These are phyloP conservation scores for Sebastes iracundus DNA, from an alignment of 2,797 vertebrate genomes.

Conservation along the genomic window DNA sequence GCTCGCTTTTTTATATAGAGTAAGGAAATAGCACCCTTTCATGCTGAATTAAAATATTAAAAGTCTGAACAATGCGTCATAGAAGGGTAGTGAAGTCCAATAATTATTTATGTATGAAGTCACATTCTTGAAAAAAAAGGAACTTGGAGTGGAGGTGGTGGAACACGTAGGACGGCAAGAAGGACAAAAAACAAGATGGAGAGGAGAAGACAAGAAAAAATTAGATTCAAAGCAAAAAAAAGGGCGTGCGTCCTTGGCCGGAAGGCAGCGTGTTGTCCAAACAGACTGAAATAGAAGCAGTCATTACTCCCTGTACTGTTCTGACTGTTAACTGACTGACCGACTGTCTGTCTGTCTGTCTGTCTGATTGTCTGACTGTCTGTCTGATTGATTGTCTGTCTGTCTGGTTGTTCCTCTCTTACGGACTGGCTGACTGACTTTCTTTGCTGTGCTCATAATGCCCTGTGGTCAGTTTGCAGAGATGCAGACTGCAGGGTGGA, in stretches of 20 bases:
- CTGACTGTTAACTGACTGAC: neutral
- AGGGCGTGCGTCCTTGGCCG: constrained; percentile 30
- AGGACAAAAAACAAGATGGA: neutral
- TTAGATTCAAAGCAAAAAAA: neutral
- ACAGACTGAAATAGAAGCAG: constrained; percentile 67
- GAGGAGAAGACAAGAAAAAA: neutral
- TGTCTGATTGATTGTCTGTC: neutral
- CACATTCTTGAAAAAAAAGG: neutral
- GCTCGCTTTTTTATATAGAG: neutral
- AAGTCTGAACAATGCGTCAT: neutral
- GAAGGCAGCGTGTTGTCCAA: constrained; percentile 44
- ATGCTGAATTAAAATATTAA: neutral
- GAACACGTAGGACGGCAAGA: neutral
- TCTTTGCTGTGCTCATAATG: constrained; percentile 11
- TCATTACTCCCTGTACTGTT: constrained; percentile 50
- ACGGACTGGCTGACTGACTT: neutral
- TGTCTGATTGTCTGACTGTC: neutral
- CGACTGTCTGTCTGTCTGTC: neutral
- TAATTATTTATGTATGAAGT: neutral
- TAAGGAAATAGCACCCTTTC: neutral
- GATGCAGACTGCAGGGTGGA: constrained; percentile 65
- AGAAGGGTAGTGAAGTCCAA: neutral
- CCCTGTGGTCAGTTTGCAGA: constrained; percentile 51
- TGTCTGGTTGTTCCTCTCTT: neutral
- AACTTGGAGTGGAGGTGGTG: neutral